Percentiles rank a stretch among this genome's conserved stretches.
phyloP scores from a whole-genome alignment of 2,888 invertebrate genomes.

The Osmoderma eremita region DNA sequence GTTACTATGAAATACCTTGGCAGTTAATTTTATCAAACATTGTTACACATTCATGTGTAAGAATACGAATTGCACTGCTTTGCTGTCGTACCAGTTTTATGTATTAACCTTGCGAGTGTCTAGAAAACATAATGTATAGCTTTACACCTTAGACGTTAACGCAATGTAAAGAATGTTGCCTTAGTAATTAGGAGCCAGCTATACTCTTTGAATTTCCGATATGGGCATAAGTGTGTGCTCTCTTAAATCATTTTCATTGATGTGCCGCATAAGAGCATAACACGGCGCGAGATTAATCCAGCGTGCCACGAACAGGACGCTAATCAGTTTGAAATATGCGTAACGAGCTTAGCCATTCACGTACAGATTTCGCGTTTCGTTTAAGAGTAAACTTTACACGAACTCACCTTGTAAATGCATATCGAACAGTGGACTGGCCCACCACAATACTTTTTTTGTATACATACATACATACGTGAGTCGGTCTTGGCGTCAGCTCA shows the following conservation, averaged over 20 bases:
- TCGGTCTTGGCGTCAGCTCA: slow-evolving; percentile 49
- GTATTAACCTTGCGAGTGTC: too few relatives aligned
- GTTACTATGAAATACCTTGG: too few relatives aligned
- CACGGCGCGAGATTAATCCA: not conserved
- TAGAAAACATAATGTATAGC: too few relatives aligned
- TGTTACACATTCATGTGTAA: too few relatives aligned
- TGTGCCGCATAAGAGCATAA: not conserved
- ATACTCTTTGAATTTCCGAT: too few relatives aligned
- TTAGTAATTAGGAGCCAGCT: too few relatives aligned
- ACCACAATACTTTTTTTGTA: slow-evolving; percentile 31
- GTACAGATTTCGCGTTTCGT: slow-evolving; percentile 43
- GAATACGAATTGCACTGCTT: too few relatives aligned
- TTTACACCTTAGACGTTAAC: too few relatives aligned
- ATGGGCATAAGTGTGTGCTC: not conserved
- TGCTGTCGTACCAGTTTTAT: too few relatives aligned
- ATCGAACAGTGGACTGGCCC: slow-evolving; percentile 38
- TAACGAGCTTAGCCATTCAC: slow-evolving; percentile 40
- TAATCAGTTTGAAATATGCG: slow-evolving; percentile 42
- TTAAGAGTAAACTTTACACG: slow-evolving; percentile 48
- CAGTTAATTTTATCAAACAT: too few relatives aligned
- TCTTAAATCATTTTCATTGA: slow-evolving; percentile 3
- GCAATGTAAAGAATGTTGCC: too few relatives aligned
- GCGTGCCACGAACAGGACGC: slow-evolving; percentile 1
- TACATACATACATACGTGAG: slow-evolving; percentile 41
- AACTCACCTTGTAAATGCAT: slow-evolving; percentile 48